These are phyloP conservation scores for Propithecus deckenii DNA, from an alignment of 2,797 vertebrate genomes.

Conservation along the genomic window DNA sequence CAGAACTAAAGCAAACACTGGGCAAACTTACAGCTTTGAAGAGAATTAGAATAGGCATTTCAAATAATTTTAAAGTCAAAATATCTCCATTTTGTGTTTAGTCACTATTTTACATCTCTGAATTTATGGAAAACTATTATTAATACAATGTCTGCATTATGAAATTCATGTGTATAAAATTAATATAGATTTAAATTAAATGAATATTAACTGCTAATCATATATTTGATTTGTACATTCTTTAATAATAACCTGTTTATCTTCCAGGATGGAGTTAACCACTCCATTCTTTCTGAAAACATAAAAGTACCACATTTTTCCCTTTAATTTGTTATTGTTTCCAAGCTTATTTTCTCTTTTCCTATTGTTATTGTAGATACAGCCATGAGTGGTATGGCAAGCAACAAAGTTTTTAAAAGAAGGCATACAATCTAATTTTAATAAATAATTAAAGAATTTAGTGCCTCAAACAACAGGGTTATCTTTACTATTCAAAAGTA, in stretches of 20 bases:
- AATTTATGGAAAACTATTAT: background rate
- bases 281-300: constrained; percentile 42
- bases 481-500: constrained; percentile 55
- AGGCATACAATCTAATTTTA: constrained; percentile 16
- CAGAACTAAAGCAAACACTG: background rate
- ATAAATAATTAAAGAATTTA: constrained; percentile 59
- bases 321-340: constrained; percentile 60
- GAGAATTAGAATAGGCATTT: background rate
- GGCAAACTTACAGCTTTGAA: background rate
- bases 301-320: constrained; percentile 10
- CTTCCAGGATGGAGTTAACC: background rate
- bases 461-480: constrained; percentile 28
- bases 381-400: constrained; percentile 37
- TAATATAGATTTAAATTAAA: background rate
- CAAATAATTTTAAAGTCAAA: background rate
- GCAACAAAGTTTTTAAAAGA: constrained; percentile 32
- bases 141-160: background rate
- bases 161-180: background rate
- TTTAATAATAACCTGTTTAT: constrained; percentile 1
- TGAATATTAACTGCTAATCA: background rate
- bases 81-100: background rate
- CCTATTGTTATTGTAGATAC: constrained; percentile 38
- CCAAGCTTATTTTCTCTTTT: constrained; percentile 49
- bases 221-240: background rate
- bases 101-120: background rate